phyloP scores from a whole-genome alignment of 1,140 invertebrate genomes.

The Brachionus rotundiformis region DNA sequence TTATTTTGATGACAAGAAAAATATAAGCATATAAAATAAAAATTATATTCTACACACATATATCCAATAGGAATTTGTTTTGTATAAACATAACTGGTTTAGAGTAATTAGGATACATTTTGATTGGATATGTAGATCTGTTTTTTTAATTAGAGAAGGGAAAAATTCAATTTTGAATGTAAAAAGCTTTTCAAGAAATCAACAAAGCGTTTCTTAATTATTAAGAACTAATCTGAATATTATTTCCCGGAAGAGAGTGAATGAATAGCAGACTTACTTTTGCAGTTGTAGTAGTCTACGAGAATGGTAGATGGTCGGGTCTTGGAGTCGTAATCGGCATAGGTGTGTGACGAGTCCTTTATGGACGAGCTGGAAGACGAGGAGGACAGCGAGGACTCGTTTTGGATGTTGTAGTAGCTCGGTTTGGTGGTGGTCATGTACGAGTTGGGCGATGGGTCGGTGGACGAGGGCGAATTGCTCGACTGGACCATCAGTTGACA shows the following conservation, averaged over 20 bases:
- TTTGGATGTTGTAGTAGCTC: background rate
- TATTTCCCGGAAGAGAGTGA: conserved; percentile 12
- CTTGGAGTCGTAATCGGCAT: background rate
- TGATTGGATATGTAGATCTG: background rate
- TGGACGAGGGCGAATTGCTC: too few relatives aligned
- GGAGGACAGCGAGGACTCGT: conserved; percentile 14
- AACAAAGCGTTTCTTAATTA: conserved; percentile 37
- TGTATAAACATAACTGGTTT: background rate
- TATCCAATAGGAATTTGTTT: conserved; percentile 10
- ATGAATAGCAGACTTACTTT: conserved; percentile 17
- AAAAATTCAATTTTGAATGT: conserved; percentile 5
- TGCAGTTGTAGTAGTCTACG: conserved; percentile 40
- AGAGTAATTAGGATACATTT: background rate
- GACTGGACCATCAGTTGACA: background rate
- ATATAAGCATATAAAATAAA: background rate
- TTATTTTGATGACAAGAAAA: conserved; percentile 1
- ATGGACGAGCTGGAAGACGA: conserved; percentile 5
- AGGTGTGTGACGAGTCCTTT: background rate
- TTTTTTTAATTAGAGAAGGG: background rate
- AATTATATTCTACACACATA: background rate
- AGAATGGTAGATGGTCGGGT: background rate
- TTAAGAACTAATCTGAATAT: conserved; percentile 42
- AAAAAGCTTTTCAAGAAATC: conserved; percentile 33
- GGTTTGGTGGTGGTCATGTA: background rate
- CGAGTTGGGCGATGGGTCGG: background rate